A percentile compares a stretch with the other conserved stretches of the same genome.
phyloP scores from a whole-genome alignment of 1,140 invertebrate genomes.

The Bombus waltoni region DNA sequence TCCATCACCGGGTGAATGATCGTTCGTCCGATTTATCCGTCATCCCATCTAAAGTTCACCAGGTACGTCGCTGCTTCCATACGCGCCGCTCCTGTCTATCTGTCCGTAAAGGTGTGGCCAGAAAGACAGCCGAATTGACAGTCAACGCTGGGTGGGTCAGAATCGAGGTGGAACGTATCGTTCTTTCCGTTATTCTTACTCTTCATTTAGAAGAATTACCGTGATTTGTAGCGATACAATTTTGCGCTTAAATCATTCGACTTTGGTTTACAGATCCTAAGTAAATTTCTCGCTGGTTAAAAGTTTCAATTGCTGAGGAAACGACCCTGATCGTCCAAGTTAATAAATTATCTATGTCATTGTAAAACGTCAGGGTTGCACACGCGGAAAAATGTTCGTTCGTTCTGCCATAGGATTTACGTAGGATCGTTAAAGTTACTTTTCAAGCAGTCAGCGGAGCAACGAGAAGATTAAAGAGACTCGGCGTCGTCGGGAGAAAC shows the following conservation, averaged over 20 bases:
- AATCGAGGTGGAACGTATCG: no score
- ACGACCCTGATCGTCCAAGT: no score
- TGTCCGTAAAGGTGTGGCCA: conserved; percentile 61
- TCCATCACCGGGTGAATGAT: conserved; percentile 66
- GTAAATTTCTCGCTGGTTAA: no score
- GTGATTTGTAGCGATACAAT: not conserved
- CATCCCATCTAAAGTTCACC: conserved; percentile 62
- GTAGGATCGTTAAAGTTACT: no score
- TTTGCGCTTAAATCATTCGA: not conserved
- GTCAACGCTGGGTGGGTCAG: not conserved
- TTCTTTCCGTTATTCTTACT: not conserved
- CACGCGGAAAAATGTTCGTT: no score
- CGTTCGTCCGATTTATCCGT: conserved; percentile 65
- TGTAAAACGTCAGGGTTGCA: no score
- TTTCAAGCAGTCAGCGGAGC: no score
- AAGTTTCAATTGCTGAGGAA: no score
- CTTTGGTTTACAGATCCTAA: not conserved
- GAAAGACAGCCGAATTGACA: conserved; percentile 52
- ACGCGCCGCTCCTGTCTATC: not conserved
- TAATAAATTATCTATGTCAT: no score
- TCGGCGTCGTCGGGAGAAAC: not conserved
- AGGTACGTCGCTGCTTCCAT: conserved; percentile 33
- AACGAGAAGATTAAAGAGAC: no score
- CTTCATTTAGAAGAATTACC: no score
- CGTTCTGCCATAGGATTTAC: no score